A percentile compares a stretch with the other conserved stretches of the same genome.
Conservation (phyloP, 2,113 vertebrate species). For the Toxostoma redivivum region DNA sequence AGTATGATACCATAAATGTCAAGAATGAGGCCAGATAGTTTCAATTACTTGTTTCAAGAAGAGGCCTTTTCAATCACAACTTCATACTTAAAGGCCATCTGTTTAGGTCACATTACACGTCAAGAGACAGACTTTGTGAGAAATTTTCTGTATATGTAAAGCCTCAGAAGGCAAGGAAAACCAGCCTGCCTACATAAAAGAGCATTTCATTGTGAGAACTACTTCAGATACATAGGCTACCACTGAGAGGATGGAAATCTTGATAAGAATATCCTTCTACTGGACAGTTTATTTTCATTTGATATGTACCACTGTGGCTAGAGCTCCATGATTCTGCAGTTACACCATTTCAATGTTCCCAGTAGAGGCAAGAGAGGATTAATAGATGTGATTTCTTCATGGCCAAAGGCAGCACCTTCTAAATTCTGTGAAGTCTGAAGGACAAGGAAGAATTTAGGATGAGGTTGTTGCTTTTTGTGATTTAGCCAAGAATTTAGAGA, state of each 20-base stretch:
- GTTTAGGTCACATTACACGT: background rate
- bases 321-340: background rate
- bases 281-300: background rate
- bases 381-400: background rate
- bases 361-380: background rate
- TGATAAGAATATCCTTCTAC: background rate
- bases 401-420: background rate
- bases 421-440: background rate
- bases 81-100: conserved; percentile 15
- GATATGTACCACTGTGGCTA: background rate
- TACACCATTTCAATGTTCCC: background rate
- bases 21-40: conserved; percentile 44
- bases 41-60: conserved; percentile 54
- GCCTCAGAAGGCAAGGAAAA: conserved; percentile 11
- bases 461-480: background rate
- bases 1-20: conserved; percentile 4
- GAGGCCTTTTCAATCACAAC: conserved; percentile 37
- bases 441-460: background rate
- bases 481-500: background rate
- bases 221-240: background rate
- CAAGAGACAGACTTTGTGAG: conserved; percentile 11
- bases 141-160: background rate
- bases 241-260: background rate
- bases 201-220: background rate
- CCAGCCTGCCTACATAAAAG: background rate